Conservation (phyloP, 2,888 invertebrate species). For the Lydus trimaculatus region DNA sequence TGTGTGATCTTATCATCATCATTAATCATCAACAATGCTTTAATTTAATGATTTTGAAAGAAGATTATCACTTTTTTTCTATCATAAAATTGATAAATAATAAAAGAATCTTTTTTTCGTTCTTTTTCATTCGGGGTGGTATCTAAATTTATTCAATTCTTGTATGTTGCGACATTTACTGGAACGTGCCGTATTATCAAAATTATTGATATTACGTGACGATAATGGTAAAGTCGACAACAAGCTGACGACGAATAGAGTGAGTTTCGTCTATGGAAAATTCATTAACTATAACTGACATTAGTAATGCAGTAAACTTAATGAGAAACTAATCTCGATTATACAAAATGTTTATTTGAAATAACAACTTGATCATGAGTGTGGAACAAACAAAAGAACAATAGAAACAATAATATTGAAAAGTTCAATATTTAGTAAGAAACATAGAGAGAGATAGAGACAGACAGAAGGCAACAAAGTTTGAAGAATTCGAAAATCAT, state of each 20-base stretch:
- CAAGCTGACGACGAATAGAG: not conserved
- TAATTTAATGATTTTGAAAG: not conserved
- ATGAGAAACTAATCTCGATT: not conserved
- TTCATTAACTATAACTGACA: not conserved
- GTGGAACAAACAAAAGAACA: not conserved
- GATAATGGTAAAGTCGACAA: not conserved
- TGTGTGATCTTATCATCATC: constrained; percentile 43
- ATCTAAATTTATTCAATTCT: not conserved
- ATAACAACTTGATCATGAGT: too few species aligned
- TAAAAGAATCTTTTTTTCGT: not conserved
- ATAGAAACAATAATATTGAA: not conserved
- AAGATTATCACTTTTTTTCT: not conserved
- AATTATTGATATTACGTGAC: constrained; percentile 4
- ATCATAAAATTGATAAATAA: not conserved
- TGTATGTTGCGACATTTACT: not conserved
- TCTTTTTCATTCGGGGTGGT: not conserved
- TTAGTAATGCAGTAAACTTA: not conserved
- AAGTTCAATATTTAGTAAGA: not conserved
- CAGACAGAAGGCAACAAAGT: not conserved
- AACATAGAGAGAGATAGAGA: not conserved
- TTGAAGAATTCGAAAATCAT: constrained; percentile 1
- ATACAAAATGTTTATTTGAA: too few species aligned
- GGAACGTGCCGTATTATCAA: constrained; percentile 1
- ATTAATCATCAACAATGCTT: constrained; percentile 33
- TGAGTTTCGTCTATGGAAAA: not conserved